Evolutionary conservation across 2,888 invertebrate species (phyloP), one percentile per base, ranked within the genome.

Genomic region (Dichetophora obliterata): DNA sequence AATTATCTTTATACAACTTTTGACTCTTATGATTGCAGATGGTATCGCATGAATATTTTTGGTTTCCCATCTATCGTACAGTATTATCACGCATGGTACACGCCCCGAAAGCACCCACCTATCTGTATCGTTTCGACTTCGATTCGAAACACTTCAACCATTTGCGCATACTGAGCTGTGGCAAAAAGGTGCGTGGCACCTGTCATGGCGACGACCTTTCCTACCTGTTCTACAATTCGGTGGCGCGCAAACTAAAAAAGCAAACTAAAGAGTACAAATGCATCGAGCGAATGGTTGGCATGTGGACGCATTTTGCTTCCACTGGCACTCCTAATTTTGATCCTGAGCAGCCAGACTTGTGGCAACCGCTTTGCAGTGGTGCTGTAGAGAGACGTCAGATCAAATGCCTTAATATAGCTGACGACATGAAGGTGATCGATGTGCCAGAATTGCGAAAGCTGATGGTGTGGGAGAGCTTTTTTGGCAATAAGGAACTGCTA

Each of bases 191-290:
- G 14, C 86, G 88, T 3, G 89, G 89, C 80, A 87, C 87, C 9
- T 89, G 88, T 65, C 89, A 89, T 75, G 89, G 86, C 52, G 89
- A 89, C 79, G 89, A 89, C 78, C 84, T 89, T 48, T 88, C 89
- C 5, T 89, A 89, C 81, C 81, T 89, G 19, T 89, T 89, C 76
- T 88, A 88, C 79, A 88, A 88, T 61, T 86, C 86, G 19, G 81
- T 88, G 66, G 87, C 88, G 3, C 83, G 86, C 19, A 86, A 86
- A 61, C 80, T 88, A 70, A 84, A 86, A 77, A 84, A 77, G 19
- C 85, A 87, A 24, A 86, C 86, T 34, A 83, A 83, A 31, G 89
- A 89, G 75, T 89, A 86, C 78, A 86, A 87, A 81, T 88, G 87
- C 76, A 89, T 89, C 59, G 87, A 89, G 80, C 84, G 86, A 14